phyloP scores from a whole-genome alignment of 2,888 invertebrate species.

The Heteropelma amictum region DNA sequence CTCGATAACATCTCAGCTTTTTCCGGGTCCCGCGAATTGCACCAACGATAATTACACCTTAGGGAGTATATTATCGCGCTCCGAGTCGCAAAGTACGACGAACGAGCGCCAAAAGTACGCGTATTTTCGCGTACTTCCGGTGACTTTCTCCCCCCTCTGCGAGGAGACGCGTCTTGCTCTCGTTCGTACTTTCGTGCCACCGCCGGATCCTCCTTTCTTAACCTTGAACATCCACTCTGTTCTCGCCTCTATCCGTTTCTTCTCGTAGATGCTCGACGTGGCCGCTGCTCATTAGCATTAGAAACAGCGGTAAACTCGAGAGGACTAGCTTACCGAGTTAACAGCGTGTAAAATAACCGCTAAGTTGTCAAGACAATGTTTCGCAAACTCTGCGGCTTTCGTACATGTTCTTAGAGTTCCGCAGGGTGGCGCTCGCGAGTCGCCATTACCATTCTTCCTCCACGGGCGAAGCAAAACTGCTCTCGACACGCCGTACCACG shows the following conservation, averaged over 20 bases:
- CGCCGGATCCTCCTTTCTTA: constrained; percentile 32
- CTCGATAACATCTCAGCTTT: constrained; percentile 18
- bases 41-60: not conserved
- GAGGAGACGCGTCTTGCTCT: not conserved
- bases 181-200: constrained; percentile 22
- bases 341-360: constrained; percentile 79
- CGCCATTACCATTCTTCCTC: no score
- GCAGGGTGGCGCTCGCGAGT: constrained; percentile 28
- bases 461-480: no score
- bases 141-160: not conserved
- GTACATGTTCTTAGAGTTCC: not conserved
- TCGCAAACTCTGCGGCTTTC: constrained; percentile 26
- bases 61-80: not conserved
- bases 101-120: not conserved
- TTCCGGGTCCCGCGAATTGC: not conserved
- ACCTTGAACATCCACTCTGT: constrained; percentile 11
- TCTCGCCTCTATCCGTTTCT: constrained; percentile 9
- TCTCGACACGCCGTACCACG: no score
- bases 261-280: constrained; percentile 5
- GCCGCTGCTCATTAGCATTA: constrained; percentile 74
- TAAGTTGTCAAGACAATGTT: constrained; percentile 77
- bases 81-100: not conserved
- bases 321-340: constrained; percentile 76
- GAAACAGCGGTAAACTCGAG: constrained; percentile 76
- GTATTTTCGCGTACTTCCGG: not conserved